Base-by-base conservation (phyloP, 2,113 vertebrate species). In the cattle (Bos taurus) region DNA sequence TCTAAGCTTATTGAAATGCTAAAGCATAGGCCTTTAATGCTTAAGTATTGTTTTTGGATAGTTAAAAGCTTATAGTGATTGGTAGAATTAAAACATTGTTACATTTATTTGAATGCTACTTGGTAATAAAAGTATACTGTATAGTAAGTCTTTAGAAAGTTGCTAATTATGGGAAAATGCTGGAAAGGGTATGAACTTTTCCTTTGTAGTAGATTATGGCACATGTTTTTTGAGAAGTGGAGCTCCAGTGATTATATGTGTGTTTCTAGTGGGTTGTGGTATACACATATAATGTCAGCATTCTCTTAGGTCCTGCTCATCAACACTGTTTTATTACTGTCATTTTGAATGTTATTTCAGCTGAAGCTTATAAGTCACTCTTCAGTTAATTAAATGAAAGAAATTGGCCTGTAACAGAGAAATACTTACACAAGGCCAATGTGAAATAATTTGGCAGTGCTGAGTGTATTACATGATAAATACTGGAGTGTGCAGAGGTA, bases 61-160 rank as follows among this genome's bases (percentile, higher is more conserved):
- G 48, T 97, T 98, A 95, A 95, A 97, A 92, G 95, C 97, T 98
- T 93, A 94, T 6, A 62, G 56, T 84, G 86, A 90, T 94, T 95
- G 91, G 92, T 91, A 95, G 88, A 91, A 71, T 94, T 94, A 96
- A 98, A 91, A 97, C 83, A 91, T 90, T 25, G 57, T 77, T 96
- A 84, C 74, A 60, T 60, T 6, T 96, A 50, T 95, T 96, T 88
- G 81, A 97, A 46, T 91, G 77, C 93, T 92, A 88, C 90, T 97
- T 94, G 91, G 71, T 88, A 90, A 94, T 97, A 46, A 92, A 96
- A 90, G 56, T 84, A 74, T 25, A 84, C 81, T 16, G 1, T 83
- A 28, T 81, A 78, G 86, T 64, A 54, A 56, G 77, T 95, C 64
- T 91, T 95, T 56, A 95, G 92, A 97, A 93, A 96, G 97, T 92